phyloP scores from a whole-genome alignment of 2,797 vertebrate species.

The Gastrophryne carolinensis region DNA sequence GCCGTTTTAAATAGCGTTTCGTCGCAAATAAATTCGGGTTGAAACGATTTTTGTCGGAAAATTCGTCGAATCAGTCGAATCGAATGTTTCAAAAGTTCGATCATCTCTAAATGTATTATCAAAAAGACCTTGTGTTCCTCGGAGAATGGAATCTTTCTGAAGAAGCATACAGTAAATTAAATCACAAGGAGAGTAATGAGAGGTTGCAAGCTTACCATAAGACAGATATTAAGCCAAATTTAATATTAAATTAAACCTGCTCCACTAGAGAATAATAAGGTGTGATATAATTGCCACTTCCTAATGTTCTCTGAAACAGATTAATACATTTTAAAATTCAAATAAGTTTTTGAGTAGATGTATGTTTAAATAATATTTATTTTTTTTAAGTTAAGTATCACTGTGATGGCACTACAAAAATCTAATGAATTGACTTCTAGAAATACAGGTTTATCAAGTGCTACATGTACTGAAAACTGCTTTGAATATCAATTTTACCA shows the following conservation, averaged over 20 bases:
- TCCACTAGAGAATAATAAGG: conserved; percentile 37
- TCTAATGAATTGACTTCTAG: not conserved
- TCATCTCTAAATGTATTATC: too few relatives aligned
- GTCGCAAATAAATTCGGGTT: too few relatives aligned
- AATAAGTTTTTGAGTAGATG: conserved; percentile 17
- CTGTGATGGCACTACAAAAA: conserved; percentile 7
- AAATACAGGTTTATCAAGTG: not conserved
- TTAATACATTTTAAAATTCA: conserved; percentile 44
- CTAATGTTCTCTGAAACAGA: conserved; percentile 36
- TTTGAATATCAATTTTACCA: too few relatives aligned
- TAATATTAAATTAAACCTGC: conserved; percentile 50
- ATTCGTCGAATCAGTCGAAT: too few relatives aligned
- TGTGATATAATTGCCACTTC: conserved; percentile 30
- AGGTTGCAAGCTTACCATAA: conserved; percentile 39
- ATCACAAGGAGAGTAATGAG: conserved; percentile 45
- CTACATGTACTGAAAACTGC: too few relatives aligned
- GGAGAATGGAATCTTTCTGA: conserved; percentile 35
- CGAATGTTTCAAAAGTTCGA: too few relatives aligned
- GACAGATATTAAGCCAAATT: conserved; percentile 36
- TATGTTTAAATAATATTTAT: conserved; percentile 35
- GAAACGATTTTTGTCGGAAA: too few relatives aligned
- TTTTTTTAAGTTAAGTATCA: conserved; percentile 12
- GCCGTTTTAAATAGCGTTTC: too few relatives aligned
- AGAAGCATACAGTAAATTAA: conserved; percentile 39
- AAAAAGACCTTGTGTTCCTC: conserved; percentile 16